A percentile compares a stretch with the other conserved stretches of the same genome.
These are phyloP conservation scores for Catharus ustulatus DNA, from an alignment of 2,797 vertebrate species.

Conservation along the genomic window DNA sequence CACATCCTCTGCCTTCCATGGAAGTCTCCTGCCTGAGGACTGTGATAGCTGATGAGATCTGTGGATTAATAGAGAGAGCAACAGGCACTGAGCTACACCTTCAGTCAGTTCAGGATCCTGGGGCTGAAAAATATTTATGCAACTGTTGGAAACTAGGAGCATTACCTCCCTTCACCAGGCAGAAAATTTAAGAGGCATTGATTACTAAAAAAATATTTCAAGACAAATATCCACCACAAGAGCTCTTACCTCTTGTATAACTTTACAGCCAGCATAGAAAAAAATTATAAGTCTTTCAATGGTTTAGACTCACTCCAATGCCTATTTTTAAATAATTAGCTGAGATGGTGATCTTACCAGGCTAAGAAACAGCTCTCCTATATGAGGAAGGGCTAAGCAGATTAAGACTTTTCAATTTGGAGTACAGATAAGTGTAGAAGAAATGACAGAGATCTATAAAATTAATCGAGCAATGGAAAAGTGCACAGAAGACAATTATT, in stretches of 20 bases:
- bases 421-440: not conserved
- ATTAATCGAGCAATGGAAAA: conserved; percentile 35
- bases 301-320: not conserved
- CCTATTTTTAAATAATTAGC: not conserved
- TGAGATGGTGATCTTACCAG: not conserved
- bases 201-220: not conserved
- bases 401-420: conserved; percentile 1
- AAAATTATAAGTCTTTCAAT: not conserved
- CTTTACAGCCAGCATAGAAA: not conserved
- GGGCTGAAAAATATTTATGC: conserved; percentile 18
- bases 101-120: not conserved
- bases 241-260: not conserved
- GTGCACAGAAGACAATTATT: conserved; percentile 22
- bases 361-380: not conserved
- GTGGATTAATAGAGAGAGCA: not conserved
- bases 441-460: conserved; percentile 18
- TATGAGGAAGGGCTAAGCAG: not conserved
- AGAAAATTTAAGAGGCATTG: not conserved
- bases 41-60: not conserved
- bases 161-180: not conserved
- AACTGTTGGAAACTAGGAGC: not conserved
- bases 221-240: not conserved
- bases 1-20: not conserved
- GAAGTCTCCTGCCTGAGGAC: not conserved
- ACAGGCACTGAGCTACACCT: not conserved